These are phyloP conservation scores for Sandelia bainsii DNA, from an alignment of 2,797 vertebrate genomes.

Conservation along the genomic window DNA sequence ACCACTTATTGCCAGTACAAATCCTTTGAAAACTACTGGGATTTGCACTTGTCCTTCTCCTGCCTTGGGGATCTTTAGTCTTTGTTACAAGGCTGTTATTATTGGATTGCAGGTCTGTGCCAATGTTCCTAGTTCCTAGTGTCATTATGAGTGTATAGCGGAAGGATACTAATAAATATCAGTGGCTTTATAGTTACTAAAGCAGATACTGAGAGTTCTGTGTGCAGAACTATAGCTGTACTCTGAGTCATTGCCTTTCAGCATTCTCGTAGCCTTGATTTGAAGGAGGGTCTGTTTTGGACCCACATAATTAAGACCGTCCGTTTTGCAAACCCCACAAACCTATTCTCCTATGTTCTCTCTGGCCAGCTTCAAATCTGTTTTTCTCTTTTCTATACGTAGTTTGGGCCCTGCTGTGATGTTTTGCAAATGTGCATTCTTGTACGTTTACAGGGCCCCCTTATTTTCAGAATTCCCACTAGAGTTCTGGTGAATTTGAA, in stretches of 20 bases:
- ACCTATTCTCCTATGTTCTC: slow-evolving; percentile 16
- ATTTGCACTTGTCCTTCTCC: background rate
- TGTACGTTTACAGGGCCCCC: slow-evolving; percentile 68
- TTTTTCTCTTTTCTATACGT: slow-evolving; percentile 47
- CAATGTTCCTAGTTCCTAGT: background rate
- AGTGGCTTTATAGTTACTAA: background rate
- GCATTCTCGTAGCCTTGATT: slow-evolving; percentile 34
- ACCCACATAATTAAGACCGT: slow-evolving; percentile 71
- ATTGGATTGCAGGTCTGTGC: background rate
- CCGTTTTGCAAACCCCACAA: slow-evolving; percentile 58
- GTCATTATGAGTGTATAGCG: background rate
- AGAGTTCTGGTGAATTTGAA: slow-evolving; percentile 72
- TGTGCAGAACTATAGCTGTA: background rate
- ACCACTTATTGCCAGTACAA: background rate
- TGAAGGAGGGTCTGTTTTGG: slow-evolving; percentile 61
- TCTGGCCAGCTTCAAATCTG: slow-evolving; percentile 23
- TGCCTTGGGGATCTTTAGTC: background rate
- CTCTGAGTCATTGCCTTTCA: background rate
- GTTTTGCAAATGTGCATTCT: slow-evolving; percentile 81
- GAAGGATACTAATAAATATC: no score
- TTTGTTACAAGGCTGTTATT: background rate
- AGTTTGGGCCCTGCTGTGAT: slow-evolving; percentile 57
- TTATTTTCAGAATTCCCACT: slow-evolving; percentile 64
- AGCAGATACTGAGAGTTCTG: background rate
- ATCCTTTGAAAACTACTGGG: background rate